Conservation (phyloP, 2,113 vertebrate genomes). For the Elaphurus davidianus region DNA sequence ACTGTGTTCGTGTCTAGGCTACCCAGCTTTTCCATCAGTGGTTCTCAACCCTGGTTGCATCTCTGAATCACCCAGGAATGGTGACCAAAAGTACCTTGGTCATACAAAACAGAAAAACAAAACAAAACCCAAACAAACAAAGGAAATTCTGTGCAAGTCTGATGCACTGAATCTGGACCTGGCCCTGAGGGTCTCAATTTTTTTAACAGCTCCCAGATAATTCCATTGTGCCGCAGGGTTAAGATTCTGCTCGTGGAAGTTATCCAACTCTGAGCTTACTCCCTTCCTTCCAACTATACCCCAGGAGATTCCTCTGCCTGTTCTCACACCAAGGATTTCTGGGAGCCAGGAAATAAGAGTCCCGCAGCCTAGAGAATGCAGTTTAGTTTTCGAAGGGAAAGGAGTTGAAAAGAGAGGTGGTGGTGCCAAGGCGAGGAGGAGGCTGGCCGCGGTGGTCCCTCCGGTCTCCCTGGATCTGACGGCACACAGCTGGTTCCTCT, state of each 20-base stretch:
- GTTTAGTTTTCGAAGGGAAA: neutral
- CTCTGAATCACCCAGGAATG: neutral
- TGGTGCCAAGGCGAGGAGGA: neutral
- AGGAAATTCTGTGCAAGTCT: neutral
- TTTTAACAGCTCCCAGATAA: constrained; percentile 61
- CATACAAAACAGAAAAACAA: neutral
- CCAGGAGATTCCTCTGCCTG: constrained; percentile 64
- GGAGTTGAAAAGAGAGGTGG: neutral
- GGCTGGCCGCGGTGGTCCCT: neutral
- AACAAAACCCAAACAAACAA: neutral
- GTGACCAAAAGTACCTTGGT: neutral
- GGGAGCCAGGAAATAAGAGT: constrained; percentile 48
- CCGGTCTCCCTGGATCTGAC: accelerated
- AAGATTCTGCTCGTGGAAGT: constrained; percentile 39
- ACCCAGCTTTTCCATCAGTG: neutral
- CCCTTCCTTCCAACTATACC: constrained; percentile 63
- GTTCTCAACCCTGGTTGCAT: neutral
- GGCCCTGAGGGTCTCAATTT: neutral
- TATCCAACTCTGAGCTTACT: constrained; percentile 51
- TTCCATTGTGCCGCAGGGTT: constrained; percentile 17
- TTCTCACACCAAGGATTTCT: constrained; percentile 60
- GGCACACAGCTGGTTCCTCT: neutral
- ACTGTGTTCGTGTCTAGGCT: neutral
- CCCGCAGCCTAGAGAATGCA: neutral
- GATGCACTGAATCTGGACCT: neutral